These are phyloP conservation scores for Siphlonurus alternatus DNA, from an alignment of 2,888 invertebrate species.

Conservation along the genomic window DNA sequence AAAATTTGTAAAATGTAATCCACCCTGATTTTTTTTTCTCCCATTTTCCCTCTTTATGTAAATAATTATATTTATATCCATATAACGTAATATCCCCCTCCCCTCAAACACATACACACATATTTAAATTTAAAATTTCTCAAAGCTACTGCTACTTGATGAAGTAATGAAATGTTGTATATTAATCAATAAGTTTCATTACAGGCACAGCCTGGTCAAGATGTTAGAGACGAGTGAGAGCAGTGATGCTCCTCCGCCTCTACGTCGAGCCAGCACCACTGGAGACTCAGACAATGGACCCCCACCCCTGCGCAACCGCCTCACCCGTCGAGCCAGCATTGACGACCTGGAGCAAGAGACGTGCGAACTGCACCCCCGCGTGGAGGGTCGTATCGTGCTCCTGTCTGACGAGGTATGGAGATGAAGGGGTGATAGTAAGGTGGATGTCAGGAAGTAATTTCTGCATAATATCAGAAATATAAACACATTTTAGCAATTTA, in stretches of 20 bases:
- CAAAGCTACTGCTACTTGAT: too few relatives aligned
- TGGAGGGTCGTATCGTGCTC: conserved; percentile 64
- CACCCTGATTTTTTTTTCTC: too few relatives aligned
- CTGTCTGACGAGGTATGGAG: conserved; percentile 51
- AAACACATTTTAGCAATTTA: too few relatives aligned
- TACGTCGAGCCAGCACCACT: conserved; percentile 35
- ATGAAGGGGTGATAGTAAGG: not conserved
- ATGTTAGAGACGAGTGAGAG: conserved; percentile 52
- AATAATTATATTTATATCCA: not conserved
- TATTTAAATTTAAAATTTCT: not conserved
- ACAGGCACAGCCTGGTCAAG: conserved; percentile 59
- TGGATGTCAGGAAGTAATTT: too few relatives aligned
- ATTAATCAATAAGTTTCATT: conserved; percentile 10
- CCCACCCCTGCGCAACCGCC: conserved; percentile 14
- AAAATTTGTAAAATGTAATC: too few relatives aligned
- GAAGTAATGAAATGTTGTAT: too few relatives aligned
- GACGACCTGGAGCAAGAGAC: conserved; percentile 70
- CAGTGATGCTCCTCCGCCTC: conserved; percentile 54
- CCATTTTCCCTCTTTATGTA: not conserved
- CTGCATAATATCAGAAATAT: too few relatives aligned
- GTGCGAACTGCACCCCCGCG: conserved; percentile 61
- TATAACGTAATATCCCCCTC: too few relatives aligned
- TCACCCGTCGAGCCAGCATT: conserved; percentile 53
- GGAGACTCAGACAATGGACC: conserved; percentile 17
- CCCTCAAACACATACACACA: too few relatives aligned